Percentiles rank a stretch among this genome's conserved stretches.
Evolutionary conservation across 2,113 vertebrate species (phyloP).

Genomic region (Pachypanchax playfairii): DNA sequence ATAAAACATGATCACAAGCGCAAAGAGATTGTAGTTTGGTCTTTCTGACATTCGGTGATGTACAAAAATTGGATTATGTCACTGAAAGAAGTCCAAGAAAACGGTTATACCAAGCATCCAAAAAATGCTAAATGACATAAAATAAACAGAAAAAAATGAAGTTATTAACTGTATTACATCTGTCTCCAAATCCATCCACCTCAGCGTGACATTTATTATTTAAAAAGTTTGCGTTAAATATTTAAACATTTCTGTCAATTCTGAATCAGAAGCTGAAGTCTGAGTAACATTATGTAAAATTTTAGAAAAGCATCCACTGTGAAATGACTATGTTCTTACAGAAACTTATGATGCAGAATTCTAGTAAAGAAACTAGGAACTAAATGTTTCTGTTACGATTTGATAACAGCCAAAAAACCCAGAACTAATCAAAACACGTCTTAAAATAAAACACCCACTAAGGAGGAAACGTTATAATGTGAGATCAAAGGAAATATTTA

Average conservation of each 20-base stretch:
- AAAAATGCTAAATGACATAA: background rate
- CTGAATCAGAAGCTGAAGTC: background rate
- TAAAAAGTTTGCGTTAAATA: background rate
- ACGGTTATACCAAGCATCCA: background rate
- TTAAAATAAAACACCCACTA: background rate
- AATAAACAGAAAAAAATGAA: background rate
- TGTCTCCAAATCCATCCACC: no score
- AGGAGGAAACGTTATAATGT: background rate
- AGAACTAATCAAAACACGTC: no score
- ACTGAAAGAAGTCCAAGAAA: background rate
- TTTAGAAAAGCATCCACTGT: background rate
- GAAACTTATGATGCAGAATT: no score
- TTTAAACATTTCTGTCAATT: background rate
- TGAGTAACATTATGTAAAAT: no score
- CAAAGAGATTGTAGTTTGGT: background rate
- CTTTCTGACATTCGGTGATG: background rate
- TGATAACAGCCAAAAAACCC: no score
- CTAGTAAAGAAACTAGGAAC: no score
- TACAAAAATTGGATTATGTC: constrained; percentile 6
- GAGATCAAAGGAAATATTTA: constrained; percentile 5
- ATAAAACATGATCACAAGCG: constrained; percentile 30
- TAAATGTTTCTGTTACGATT: no score
- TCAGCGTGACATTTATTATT: background rate
- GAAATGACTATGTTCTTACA: background rate
- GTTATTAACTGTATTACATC: no score